Evolutionary conservation across 2,888 invertebrate species (phyloP).

Genomic region (Aelia acuminata): DNA sequence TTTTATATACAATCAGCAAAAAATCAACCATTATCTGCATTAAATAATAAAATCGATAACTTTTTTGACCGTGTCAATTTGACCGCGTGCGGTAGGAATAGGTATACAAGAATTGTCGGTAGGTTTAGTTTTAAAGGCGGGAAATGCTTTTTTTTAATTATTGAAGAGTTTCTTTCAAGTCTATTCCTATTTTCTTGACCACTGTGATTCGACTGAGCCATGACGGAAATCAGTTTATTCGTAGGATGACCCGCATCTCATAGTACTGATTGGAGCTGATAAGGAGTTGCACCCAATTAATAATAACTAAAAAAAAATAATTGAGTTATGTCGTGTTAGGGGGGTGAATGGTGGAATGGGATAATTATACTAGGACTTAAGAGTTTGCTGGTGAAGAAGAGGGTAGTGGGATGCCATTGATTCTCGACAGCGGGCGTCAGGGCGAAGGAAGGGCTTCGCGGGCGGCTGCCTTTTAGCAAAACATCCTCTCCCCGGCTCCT

Average conservation of each 20-base stretch:
- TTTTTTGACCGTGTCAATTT: too few relatives aligned
- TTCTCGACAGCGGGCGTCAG: constrained; percentile 20
- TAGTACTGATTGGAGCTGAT: neutral
- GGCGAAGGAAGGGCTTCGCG: constrained; percentile 51
- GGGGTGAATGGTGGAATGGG: neutral
- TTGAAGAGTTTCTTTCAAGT: too few relatives aligned
- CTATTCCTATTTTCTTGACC: too few relatives aligned
- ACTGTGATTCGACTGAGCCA: too few relatives aligned
- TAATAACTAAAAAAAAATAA: neutral
- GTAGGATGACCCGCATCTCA: neutral
- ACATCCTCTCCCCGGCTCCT: constrained; percentile 39
- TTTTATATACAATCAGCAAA: too few relatives aligned
- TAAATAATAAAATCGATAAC: too few relatives aligned
- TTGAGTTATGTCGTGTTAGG: neutral
- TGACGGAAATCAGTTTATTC: too few relatives aligned
- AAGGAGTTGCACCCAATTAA: neutral
- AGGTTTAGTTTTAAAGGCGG: too few relatives aligned
- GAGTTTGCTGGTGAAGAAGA: neutral
- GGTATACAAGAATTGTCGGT: too few relatives aligned
- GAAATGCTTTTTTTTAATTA: too few relatives aligned
- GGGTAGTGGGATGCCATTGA: neutral
- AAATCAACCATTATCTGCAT: too few relatives aligned
- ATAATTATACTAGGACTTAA: neutral
- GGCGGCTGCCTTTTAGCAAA: constrained; percentile 56
- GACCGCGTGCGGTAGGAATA: too few relatives aligned